These are phyloP conservation scores for Mus minutoides DNA, from an alignment of 2,797 vertebrate species.

Conservation along the genomic window DNA sequence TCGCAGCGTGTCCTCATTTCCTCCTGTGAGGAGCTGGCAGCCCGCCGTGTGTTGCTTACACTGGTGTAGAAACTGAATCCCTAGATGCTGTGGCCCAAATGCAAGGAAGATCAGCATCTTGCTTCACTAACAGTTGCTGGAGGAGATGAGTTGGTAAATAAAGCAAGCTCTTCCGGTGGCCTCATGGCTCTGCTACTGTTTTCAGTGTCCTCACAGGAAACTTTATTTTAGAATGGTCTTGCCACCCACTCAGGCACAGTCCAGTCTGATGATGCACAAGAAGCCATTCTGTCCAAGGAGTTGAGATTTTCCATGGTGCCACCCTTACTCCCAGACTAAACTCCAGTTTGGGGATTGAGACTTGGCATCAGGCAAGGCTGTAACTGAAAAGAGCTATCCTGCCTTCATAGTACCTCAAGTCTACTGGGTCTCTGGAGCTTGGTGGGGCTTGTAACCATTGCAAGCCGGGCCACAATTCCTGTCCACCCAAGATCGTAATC, in stretches of 20 bases:
- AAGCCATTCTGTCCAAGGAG: background rate
- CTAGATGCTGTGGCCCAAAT: background rate
- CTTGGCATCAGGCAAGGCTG: background rate
- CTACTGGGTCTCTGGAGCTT: background rate
- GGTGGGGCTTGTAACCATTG: background rate
- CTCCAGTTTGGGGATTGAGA: background rate
- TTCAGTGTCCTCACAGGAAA: background rate
- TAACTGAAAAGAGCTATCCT: background rate
- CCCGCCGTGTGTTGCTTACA: background rate
- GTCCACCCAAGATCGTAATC: background rate
- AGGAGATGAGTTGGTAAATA: background rate
- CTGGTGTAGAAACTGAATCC: rapidly evolving
- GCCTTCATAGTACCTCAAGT: background rate
- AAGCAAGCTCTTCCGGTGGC: background rate
- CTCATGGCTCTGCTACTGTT: rapidly evolving
- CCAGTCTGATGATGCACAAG: too few species aligned
- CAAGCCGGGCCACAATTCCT: background rate
- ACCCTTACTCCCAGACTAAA: background rate
- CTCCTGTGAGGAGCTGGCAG: background rate
- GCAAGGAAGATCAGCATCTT: background rate
- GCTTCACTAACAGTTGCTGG: background rate
- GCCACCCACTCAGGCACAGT: background rate
- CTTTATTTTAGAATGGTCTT: background rate
- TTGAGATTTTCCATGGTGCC: background rate
- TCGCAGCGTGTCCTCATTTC: background rate